These are phyloP conservation scores for Porites evermanni DNA, from an alignment of 92 coral and sea anemone species.

Conservation along the genomic window DNA sequence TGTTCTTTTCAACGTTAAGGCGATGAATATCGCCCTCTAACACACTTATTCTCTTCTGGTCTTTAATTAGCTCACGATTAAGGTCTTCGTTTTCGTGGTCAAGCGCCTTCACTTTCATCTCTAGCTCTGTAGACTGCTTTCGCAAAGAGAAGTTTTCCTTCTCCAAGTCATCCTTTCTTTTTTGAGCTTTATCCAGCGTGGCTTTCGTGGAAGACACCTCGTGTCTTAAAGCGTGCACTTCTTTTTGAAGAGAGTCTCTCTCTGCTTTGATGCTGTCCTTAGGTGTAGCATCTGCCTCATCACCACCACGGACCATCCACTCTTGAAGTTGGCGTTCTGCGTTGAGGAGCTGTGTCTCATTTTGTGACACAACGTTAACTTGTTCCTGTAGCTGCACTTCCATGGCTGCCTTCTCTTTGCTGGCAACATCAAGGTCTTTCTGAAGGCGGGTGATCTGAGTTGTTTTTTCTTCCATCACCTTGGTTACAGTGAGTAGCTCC, in stretches of 20 bases:
- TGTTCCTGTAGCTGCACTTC: constrained; percentile 84
- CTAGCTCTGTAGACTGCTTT: constrained; percentile 81
- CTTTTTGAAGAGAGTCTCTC: constrained; percentile 82
- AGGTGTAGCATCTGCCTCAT: constrained; percentile 80
- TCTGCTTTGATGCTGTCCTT: constrained; percentile 78
- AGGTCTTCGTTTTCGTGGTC: constrained; percentile 93
- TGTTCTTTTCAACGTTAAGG: constrained; percentile 79
- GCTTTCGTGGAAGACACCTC: constrained; percentile 77
- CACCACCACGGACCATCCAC: constrained; percentile 73
- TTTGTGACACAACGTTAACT: constrained; percentile 65
- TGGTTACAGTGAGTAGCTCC: constrained; percentile 53
- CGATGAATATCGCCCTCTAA: constrained; percentile 88
- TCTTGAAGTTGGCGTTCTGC: constrained; percentile 90
- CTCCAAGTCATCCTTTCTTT: constrained; percentile 85
- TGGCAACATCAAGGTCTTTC: constrained; percentile 73
- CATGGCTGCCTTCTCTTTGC: constrained; percentile 75
- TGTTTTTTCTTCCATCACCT: constrained; percentile 60
- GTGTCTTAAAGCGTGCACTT: constrained; percentile 82
- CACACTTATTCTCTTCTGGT: constrained; percentile 86
- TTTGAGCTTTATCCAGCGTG: constrained; percentile 75
- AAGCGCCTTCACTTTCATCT: constrained; percentile 77
- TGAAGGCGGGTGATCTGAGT: constrained; percentile 65
- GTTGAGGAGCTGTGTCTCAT: constrained; percentile 74
- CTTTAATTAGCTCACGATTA: constrained; percentile 92
- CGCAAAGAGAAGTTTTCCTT: constrained; percentile 77